Percentiles rank a stretch among this genome's conserved stretches.
These are phyloP conservation scores for Glomeris marginata DNA, from an alignment of 2,888 invertebrate genomes.

Conservation along the genomic window DNA sequence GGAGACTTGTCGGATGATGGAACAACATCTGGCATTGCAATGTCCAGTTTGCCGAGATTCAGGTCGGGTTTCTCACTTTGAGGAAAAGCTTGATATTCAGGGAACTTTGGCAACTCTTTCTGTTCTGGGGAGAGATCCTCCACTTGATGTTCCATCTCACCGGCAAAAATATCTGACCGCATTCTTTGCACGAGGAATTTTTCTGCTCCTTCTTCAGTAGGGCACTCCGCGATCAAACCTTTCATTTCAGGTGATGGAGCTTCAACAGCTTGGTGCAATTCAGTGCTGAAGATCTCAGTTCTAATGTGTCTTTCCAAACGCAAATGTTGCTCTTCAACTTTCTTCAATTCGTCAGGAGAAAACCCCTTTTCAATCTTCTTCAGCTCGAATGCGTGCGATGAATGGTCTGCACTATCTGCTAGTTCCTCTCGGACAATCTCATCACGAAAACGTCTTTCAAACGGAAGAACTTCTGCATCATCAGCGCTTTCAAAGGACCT, in stretches of 20 bases:
- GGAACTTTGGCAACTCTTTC: constrained; percentile 10
- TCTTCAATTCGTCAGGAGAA: constrained; percentile 11
- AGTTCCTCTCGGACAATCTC: constrained; percentile 8
- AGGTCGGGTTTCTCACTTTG: background rate
- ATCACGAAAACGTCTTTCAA: constrained; percentile 2
- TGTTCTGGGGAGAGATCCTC: constrained; percentile 14
- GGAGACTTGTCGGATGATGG: background rate
- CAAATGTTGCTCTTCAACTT: constrained; percentile 16
- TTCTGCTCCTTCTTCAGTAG: constrained; percentile 8
- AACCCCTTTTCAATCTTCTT: constrained; percentile 15
- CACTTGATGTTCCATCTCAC: constrained; percentile 9
- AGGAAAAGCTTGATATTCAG: background rate
- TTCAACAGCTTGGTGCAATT: constrained; percentile 20
- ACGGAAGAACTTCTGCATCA: background rate
- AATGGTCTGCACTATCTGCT: constrained; percentile 10
- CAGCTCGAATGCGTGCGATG: constrained; percentile 1
- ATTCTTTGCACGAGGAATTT: constrained; percentile 12
- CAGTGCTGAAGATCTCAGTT: constrained; percentile 20
- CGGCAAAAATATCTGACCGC: constrained; percentile 12
- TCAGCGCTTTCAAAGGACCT: background rate
- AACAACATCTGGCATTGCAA: background rate
- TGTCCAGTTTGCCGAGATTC: background rate
- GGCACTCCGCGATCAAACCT: constrained; percentile 7
- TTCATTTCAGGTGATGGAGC: constrained; percentile 20
- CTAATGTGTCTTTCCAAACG: constrained; percentile 19